Evolutionary conservation across 1,140 invertebrate species (phyloP), one percentile per base, ranked within the genome.

Genomic region (Cataglyphis hispanica): DNA sequence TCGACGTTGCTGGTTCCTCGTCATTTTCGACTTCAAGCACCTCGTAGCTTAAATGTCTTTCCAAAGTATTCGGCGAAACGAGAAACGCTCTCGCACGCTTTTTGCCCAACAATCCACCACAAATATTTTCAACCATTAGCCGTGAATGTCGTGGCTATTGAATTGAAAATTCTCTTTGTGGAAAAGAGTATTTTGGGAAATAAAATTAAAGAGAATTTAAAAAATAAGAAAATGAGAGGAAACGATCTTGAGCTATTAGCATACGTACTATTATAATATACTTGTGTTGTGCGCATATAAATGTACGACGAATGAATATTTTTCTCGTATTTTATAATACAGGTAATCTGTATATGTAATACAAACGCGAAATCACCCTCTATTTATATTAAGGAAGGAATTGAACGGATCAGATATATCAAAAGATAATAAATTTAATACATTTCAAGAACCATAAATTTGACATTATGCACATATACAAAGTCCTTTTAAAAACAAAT

Each of bases 1-100:
- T 85, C 83, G 88, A 87, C 74, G 85, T 50, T 64, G 85, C 61
- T 87, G 78, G 86, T 66, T 84, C 66, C 80, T 89, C 90, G 90
- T 93, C 91, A 91, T 86, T 77, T 92, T 92, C 84, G 86, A 91
- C 88, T 91, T 91, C 87, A 90, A 86, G 86, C 86, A 84, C 86
- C 84, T 89, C 87, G 86, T 40, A 56, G 84, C 85, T 84, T 85
- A 84, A 85, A 77, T 84, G 22, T 85, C 70, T 86, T 86, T 60
- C 69, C 46, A 16, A 46, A 74, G 67, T 43, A 70, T 50, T 40
- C 66, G 66, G 11, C 37, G 78, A 81, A 72, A 81, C 78, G 67
- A 83, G 67, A 74, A 83, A 69, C n/a, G n/a, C 46, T 53, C 66
- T 34, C 7, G 25, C 53, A 8, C 11, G 34, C 78, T 60, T 25